A percentile compares a stretch with the other conserved stretches of the same genome.
These are phyloP conservation scores for Symphodus melops DNA, from an alignment of 2,113 vertebrate species.

Conservation along the genomic window DNA sequence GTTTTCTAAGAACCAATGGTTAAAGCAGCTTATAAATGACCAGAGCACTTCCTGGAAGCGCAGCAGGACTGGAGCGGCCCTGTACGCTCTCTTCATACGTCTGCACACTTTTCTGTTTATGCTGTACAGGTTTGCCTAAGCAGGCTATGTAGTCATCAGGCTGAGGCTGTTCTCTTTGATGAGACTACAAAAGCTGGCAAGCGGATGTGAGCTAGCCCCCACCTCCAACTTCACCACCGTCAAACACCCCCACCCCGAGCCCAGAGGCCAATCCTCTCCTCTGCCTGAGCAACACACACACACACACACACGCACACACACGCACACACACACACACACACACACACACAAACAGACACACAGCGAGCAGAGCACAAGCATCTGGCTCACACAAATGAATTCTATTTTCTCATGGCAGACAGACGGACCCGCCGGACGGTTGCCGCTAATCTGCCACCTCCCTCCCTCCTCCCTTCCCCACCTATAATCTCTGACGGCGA, in stretches of 20 bases:
- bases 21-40: background rate
- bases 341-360: constrained; percentile 26
- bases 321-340: constrained; percentile 29
- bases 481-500: constrained; percentile 73
- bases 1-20: background rate
- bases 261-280: constrained; percentile 58
- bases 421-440: constrained; percentile 70
- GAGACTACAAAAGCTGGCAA: constrained; percentile 66
- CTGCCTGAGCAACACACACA: constrained; percentile 60
- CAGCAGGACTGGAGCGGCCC: background rate
- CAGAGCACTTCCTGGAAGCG: background rate
- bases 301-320: constrained; percentile 22
- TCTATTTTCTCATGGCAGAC: constrained; percentile 77
- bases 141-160: constrained; percentile 49
- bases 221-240: constrained; percentile 10
- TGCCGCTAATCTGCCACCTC: constrained; percentile 74
- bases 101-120: constrained; percentile 43
- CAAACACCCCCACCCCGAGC: constrained; percentile 5
- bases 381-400: constrained; percentile 79
- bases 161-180: constrained; percentile 60
- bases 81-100: constrained; percentile 16
- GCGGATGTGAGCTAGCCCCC: constrained; percentile 63
- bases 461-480: constrained; percentile 56
- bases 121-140: constrained; percentile 48
- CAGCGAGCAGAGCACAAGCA: constrained; percentile 68